A percentile compares a stretch with the other conserved stretches of the same genome.
phyloP scores from a whole-genome alignment of 2,888 invertebrate genomes.

The Panzeria rudis region DNA sequence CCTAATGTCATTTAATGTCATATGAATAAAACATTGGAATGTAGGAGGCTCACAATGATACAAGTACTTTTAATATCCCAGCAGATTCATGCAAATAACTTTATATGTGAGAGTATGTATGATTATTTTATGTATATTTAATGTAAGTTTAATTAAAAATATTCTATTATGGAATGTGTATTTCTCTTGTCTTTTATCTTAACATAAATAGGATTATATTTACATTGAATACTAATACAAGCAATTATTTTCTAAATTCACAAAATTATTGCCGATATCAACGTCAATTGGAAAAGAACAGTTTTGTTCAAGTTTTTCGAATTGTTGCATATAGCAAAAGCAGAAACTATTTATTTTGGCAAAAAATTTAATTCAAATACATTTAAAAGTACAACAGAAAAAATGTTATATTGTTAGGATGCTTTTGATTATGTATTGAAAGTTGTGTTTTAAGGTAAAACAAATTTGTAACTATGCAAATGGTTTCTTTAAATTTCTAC shows the following conservation, averaged over 20 bases:
- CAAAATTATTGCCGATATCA: not conserved
- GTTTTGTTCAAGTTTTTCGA: too few species aligned
- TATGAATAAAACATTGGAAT: too few species aligned
- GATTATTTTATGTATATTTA: not conserved
- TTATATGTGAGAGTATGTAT: not conserved
- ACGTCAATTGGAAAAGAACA: slow-evolving; percentile 8
- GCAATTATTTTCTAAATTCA: slow-evolving; percentile 3
- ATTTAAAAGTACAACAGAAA: too few species aligned
- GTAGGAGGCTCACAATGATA: too few species aligned
- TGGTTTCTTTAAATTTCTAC: not conserved
- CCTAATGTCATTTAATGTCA: too few species aligned
- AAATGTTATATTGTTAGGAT: too few species aligned
- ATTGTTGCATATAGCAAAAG: too few species aligned
- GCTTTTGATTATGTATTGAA: not conserved
- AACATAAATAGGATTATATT: not conserved
- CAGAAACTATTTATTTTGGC: too few species aligned
- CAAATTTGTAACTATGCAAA: not conserved
- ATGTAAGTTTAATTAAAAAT: not conserved
- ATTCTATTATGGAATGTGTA: not conserved
- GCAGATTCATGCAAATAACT: too few species aligned
- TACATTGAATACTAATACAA: slow-evolving; percentile 6
- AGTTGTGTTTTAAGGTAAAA: not conserved
- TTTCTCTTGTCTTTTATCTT: not conserved
- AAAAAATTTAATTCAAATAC: too few species aligned
- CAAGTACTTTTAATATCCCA: too few species aligned